Percentiles rank a stretch among this genome's conserved stretches.
These are phyloP conservation scores for Spodoptera littoralis DNA, from an alignment of 2,888 invertebrate genomes.

Conservation along the genomic window DNA sequence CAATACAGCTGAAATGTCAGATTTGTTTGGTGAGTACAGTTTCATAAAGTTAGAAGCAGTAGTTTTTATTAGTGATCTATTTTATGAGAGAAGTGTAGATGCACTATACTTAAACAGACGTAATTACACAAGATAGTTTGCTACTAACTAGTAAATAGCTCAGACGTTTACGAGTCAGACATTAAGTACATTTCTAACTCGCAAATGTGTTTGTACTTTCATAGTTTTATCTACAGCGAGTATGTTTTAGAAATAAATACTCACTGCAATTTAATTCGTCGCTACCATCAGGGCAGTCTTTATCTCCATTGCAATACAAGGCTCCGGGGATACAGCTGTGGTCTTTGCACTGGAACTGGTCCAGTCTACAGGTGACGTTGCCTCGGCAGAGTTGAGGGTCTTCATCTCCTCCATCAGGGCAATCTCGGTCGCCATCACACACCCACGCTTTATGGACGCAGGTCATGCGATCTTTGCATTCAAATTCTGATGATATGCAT, in stretches of 20 bases:
- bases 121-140: too few species aligned
- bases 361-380: constrained; percentile 93
- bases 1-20: constrained; percentile 81
- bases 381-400: constrained; percentile 90
- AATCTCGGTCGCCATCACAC: constrained; percentile 95
- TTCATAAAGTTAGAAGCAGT: background rate
- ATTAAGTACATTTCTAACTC: too few species aligned
- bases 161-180: too few species aligned
- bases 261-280: constrained; percentile 95
- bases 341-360: constrained; percentile 96
- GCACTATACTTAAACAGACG: too few species aligned
- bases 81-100: too few species aligned
- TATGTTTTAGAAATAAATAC: constrained; percentile 59
- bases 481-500: constrained; percentile 92
- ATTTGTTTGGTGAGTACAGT: background rate
- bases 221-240: too few species aligned
- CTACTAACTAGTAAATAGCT: too few species aligned
- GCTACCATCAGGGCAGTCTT: constrained; percentile 95
- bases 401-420: constrained; percentile 95
- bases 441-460: constrained; percentile 95
- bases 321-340: constrained; percentile 94
- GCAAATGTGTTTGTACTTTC: too few species aligned
- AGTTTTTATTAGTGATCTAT: background rate
- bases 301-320: constrained; percentile 93
- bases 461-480: constrained; percentile 93